These are phyloP conservation scores for Melanargia galathea DNA, from an alignment of 2,888 invertebrate genomes.

Conservation along the genomic window DNA sequence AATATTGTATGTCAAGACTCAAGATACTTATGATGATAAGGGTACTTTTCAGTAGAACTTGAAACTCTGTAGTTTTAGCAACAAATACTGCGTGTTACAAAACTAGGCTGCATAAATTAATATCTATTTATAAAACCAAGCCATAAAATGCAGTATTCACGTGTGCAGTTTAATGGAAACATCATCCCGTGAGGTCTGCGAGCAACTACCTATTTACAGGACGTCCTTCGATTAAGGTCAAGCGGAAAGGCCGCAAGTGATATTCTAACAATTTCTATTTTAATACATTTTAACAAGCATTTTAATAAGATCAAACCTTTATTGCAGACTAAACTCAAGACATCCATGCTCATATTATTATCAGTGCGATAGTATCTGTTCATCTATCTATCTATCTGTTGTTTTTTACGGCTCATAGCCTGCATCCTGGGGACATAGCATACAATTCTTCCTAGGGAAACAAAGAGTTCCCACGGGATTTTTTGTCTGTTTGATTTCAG, in stretches of 20 bases:
- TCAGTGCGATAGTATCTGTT: too few relatives aligned
- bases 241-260: constrained; percentile 32
- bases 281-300: not conserved
- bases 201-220: constrained; percentile 25
- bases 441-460: too few relatives aligned
- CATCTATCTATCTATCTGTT: too few relatives aligned
- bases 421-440: too few relatives aligned
- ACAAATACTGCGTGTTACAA: not conserved
- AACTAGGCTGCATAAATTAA: not conserved
- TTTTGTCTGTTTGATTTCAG: too few relatives aligned
- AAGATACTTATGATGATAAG: too few relatives aligned
- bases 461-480: too few relatives aligned
- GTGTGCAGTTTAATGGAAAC: constrained; percentile 1
- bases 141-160: constrained; percentile 1
- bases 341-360: too few relatives aligned
- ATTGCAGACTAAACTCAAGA: too few relatives aligned
- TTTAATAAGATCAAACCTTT: not conserved
- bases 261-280: constrained; percentile 20
- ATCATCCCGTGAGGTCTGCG: constrained; percentile 24
- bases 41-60: too few relatives aligned
- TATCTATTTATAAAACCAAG: not conserved
- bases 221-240: constrained; percentile 29
- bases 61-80: too few relatives aligned
- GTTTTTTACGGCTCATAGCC: constrained; percentile 30
- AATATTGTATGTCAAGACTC: too few relatives aligned